Base-by-base conservation (phyloP, 2,797 vertebrate species). In the Galagoides demidoff region DNA sequence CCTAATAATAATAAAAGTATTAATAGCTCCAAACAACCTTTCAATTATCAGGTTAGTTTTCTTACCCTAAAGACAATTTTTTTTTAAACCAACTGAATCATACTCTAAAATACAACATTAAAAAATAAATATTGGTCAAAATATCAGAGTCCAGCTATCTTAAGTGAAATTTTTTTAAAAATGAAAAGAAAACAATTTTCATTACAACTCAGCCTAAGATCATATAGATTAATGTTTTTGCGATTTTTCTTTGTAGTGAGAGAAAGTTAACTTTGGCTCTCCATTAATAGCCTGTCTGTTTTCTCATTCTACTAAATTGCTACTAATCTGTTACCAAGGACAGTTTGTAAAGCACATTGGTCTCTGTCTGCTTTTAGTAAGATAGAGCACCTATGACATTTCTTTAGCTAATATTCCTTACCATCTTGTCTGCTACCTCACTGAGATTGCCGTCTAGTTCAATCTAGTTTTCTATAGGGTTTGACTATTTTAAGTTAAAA, bases 281-380 rank as follows among this genome's bases (percentile, higher is more conserved):
- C 78, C 45, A 74, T 92, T 97, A 85, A 92, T 79, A 96, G 96
- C 2, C 68, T 37, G 23, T 1, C 29, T 90, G 2, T 66, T 96
- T 97, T 82, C 94, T 91, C 34, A 74, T 78, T 92, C 52, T 90
- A 43, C 0, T 95, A 7, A 97, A 84, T 8, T 90, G 37, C 9
- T 97, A 79, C 66, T 86, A 96, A 97, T 27, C 14, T 37, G 94
- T 90, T 87, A 97, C 78, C 29, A 92, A 55, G 1, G 20, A 57
- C 71, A 96, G 34, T 87, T 95, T 92, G 90, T 92, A 96, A 94
- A 90, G 2, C 11, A 94, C 23, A 19, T 1, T 76, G 78, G n/a
- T 92, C 85, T 68, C 92, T 78, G 89, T 77, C 85, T 31, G 12
- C 88, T 94, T 95, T 83, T 94, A 79, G 0, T 82, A 63, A 5